Evolutionary conservation across 2,113 vertebrate genomes (phyloP), one percentile per base, ranked within the genome.

Genomic region (Corythaeola cristata): DNA sequence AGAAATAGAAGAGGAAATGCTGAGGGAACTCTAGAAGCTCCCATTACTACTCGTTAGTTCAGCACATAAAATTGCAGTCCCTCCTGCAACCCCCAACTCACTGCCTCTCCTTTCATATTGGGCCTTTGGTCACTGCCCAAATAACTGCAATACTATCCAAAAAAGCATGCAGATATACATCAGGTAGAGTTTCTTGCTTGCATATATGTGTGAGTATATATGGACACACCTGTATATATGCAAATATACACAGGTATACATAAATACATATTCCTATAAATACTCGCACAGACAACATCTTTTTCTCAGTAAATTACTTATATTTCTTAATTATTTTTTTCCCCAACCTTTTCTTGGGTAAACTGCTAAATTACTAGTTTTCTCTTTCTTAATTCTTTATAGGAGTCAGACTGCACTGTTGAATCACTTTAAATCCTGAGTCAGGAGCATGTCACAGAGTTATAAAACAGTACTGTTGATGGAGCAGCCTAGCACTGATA

Each of bases 391-490:
- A 3, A 35, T 93, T 69, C 47, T 92, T 94, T 92, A 90, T 85
- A 85, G 67, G 39, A 83, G 71, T 96, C 93, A 91, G 58, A 75
- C 55, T 41, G 55, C 52, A 49, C n/a, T 93, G 78, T 30, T 88
- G 62, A 92, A 89, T 97, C 62, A 37, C 68, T 91, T 93, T 93
- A 97, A 96, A 91, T 88, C 78, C 88, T 74, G 44, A 94, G 60
- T 90, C 84, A 91, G 93, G 72, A 88, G 45, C 62, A 92, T 53
- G 69, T 95, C 88, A 87, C 11, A 3, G 71, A 62, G 81, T 89
- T 96, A 90, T 97, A 97, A 97, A 96, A 96, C 3, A 4, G 55
- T 26, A 32, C 85, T 81, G 72, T 64, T 96, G 95, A 79, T 96
- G 89, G 94, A 95, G 81, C 78, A 92, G 75, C 62, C 91, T 85